Conservation (phyloP, 2,113 vertebrate genomes). For the Laterallus jamaicensis region DNA sequence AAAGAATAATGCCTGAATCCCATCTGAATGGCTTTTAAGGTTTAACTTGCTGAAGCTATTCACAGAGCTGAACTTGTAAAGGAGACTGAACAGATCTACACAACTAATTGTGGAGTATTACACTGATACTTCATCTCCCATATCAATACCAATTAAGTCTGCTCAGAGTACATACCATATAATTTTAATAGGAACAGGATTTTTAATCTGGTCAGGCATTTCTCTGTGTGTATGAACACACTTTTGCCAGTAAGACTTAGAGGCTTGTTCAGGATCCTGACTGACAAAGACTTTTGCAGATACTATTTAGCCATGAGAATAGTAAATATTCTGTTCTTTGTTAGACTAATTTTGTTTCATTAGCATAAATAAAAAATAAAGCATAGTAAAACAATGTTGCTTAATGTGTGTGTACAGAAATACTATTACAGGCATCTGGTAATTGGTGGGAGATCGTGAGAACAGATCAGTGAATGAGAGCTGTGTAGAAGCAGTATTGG, state of each 20-base stretch:
- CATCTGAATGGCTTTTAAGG: conserved; percentile 61
- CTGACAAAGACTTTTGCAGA: conserved; percentile 51
- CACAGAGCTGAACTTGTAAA: conserved; percentile 43
- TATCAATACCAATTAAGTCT: conserved; percentile 49
- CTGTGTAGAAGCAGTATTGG: neutral
- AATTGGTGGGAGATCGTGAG: neutral
- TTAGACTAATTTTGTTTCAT: conserved; percentile 29
- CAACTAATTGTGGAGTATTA: conserved; percentile 52
- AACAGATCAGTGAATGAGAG: neutral
- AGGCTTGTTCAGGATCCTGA: conserved; percentile 4
- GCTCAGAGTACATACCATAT: neutral
- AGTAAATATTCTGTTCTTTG: conserved; percentile 32
- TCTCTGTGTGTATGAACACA: conserved; percentile 25
- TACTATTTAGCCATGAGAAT: conserved; percentile 46
- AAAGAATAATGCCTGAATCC: conserved; percentile 67
- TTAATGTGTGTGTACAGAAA: conserved; percentile 52
- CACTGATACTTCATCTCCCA: conserved; percentile 24
- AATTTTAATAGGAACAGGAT: conserved; percentile 34
- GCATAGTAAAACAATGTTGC: conserved; percentile 37
- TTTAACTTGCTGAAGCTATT: conserved; percentile 67
- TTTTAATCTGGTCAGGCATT: conserved; percentile 54
- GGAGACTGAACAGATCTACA: conserved; percentile 31
- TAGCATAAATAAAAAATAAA: conserved; percentile 66
- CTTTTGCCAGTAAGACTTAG: conserved; percentile 49
- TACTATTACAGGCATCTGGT: conserved; percentile 42